These are phyloP conservation scores for Heptranchias perlo DNA, from an alignment of 2,113 vertebrate genomes.

Conservation along the genomic window DNA sequence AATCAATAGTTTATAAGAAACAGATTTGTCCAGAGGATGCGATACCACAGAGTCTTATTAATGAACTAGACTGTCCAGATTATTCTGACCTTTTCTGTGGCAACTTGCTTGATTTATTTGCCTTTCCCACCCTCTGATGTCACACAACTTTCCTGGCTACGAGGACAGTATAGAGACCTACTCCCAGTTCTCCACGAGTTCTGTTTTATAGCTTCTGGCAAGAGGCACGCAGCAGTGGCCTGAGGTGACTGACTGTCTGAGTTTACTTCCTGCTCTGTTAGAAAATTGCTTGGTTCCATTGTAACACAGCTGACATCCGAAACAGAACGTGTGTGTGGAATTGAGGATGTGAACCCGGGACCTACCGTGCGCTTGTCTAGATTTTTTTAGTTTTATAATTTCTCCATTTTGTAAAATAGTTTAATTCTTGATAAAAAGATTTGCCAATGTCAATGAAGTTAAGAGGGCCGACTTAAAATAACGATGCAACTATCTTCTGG, in stretches of 20 bases:
- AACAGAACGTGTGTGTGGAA: background rate
- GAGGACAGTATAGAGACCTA: background rate
- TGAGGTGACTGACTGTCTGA: background rate
- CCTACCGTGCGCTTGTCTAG: background rate
- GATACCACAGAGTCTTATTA: background rate
- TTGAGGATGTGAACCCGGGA: background rate
- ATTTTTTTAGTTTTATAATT: background rate
- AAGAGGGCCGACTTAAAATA: background rate
- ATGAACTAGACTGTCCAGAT: background rate
- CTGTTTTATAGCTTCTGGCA: background rate
- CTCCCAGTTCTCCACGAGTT: background rate
- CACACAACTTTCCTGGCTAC: background rate
- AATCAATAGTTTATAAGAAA: background rate
- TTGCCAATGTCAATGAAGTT: background rate
- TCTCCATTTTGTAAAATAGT: background rate
- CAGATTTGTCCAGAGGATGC: background rate
- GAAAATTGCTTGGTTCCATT: too few relatives aligned
- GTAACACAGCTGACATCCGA: background rate
- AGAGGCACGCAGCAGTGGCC: background rate
- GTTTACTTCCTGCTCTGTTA: background rate
- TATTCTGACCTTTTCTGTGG: background rate
- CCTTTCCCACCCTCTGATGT: constrained; percentile 15
- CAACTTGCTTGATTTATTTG: background rate
- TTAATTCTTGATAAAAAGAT: background rate
- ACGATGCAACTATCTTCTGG: background rate